phyloP scores from a whole-genome alignment of 2,888 invertebrate species.

The Lochmaea crataegi region DNA sequence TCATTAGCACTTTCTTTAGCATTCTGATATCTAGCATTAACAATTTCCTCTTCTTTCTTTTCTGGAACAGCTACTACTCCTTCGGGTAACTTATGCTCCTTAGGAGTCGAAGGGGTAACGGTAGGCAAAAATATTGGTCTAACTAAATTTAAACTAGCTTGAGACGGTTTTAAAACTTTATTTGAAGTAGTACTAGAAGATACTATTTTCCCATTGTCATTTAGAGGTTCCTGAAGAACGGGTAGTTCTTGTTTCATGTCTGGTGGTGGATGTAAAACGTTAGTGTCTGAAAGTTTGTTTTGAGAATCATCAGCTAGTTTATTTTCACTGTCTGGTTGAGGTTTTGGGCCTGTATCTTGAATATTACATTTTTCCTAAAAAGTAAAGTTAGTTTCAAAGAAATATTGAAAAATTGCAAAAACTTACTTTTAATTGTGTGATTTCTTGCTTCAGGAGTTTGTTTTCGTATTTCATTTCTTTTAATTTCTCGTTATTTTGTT shows the following conservation, averaged over 20 bases:
- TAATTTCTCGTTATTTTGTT: conserved; percentile 55
- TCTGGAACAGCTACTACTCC: conserved; percentile 55
- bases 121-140: conserved; percentile 57
- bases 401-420: conserved; percentile 1
- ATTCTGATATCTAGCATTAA: conserved; percentile 64
- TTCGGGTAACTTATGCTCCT: conserved; percentile 50
- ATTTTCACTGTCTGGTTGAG: neutral
- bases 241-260: conserved; percentile 39
- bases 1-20: conserved; percentile 48
- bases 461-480: conserved; percentile 55
- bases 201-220: conserved; percentile 35
- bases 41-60: conserved; percentile 52
- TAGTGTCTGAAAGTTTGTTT: conserved; percentile 40
- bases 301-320: conserved; percentile 27
- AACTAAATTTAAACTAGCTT: conserved; percentile 55
- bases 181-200: conserved; percentile 48
- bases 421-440: conserved; percentile 53
- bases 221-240: conserved; percentile 50
- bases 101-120: conserved; percentile 55
- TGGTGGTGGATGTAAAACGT: conserved; percentile 23
- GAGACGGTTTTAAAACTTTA: conserved; percentile 50
- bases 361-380: conserved; percentile 42
- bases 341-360: conserved; percentile 46
- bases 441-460: conserved; percentile 51
- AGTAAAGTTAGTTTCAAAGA: neutral